Percentiles rank a stretch among this genome's conserved stretches.
Evolutionary conservation across 2,113 vertebrate species (phyloP).

Genomic region (Crotalus viridis): DNA sequence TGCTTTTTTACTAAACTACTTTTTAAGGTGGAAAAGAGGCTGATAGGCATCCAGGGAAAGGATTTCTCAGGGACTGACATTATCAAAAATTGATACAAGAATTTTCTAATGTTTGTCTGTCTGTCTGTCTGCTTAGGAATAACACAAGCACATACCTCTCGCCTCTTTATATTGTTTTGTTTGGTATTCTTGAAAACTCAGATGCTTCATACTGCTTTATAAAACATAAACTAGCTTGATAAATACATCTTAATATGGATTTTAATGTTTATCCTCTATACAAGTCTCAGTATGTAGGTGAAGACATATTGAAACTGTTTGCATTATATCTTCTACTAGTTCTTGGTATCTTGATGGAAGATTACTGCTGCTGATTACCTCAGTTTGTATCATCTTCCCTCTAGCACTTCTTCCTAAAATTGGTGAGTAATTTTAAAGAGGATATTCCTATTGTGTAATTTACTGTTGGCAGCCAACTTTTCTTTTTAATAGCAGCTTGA

Average conservation of each 20-base stretch:
- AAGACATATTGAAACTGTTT: neutral
- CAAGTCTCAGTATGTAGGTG: neutral
- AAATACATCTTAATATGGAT: neutral
- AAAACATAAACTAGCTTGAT: neutral
- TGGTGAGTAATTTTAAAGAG: constrained; percentile 78
- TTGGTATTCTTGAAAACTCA: neutral
- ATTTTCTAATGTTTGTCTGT: neutral
- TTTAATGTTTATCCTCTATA: neutral
- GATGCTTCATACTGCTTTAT: neutral
- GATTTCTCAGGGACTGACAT: neutral
- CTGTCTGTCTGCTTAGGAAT: neutral
- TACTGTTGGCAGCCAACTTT: constrained; percentile 43
- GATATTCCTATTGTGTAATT: constrained; percentile 21
- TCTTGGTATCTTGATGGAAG: constrained; percentile 88
- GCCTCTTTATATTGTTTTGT: neutral
- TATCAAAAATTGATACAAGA: neutral
- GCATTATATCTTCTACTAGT: constrained; percentile 60
- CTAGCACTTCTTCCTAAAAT: constrained; percentile 89
- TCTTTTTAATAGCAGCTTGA: constrained; percentile 60
- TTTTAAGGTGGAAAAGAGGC: neutral
- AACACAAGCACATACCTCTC: neutral
- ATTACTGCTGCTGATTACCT: constrained; percentile 80
- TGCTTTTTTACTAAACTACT: neutral
- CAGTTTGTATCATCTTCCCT: constrained; percentile 83
- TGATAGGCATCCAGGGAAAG: neutral